Conservation (phyloP, 1,140 invertebrate species). For the Rhopalosiphum padi region DNA sequence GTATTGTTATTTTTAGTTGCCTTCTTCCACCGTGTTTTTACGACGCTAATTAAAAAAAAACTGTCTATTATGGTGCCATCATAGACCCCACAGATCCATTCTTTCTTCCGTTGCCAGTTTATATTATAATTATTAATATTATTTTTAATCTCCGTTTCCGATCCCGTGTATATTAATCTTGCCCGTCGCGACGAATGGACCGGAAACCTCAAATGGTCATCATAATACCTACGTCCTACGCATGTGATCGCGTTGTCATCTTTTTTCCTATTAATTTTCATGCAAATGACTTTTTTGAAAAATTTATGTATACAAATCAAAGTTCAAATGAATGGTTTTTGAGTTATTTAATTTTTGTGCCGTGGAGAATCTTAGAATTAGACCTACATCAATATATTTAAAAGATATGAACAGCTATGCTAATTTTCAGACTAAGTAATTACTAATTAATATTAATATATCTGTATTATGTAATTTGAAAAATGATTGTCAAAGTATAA, state of each 20-base stretch:
- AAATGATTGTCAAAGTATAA: no score
- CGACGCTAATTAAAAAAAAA: slow-evolving; percentile 4
- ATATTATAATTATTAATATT: background rate
- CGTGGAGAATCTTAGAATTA: no score
- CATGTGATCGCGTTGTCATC: background rate
- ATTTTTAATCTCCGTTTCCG: background rate
- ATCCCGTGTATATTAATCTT: background rate
- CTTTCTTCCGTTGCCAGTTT: background rate
- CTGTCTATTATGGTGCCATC: background rate
- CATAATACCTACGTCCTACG: background rate
- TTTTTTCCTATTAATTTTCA: no score
- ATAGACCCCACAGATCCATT: background rate
- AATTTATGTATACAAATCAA: no score
- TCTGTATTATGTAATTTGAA: no score
- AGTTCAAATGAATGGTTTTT: no score
- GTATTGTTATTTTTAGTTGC: background rate
- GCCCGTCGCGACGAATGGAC: background rate
- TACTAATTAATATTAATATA: no score
- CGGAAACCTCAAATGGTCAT: background rate
- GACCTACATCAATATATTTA: no score
- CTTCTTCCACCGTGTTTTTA: background rate
- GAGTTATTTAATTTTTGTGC: no score
- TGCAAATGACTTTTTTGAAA: no score
- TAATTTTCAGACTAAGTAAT: no score
- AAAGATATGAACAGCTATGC: no score